Percentiles rank a stretch among this genome's conserved stretches.
Evolutionary conservation across 2,113 vertebrate species (phyloP).

Genomic region (Dromas ardeola): DNA sequence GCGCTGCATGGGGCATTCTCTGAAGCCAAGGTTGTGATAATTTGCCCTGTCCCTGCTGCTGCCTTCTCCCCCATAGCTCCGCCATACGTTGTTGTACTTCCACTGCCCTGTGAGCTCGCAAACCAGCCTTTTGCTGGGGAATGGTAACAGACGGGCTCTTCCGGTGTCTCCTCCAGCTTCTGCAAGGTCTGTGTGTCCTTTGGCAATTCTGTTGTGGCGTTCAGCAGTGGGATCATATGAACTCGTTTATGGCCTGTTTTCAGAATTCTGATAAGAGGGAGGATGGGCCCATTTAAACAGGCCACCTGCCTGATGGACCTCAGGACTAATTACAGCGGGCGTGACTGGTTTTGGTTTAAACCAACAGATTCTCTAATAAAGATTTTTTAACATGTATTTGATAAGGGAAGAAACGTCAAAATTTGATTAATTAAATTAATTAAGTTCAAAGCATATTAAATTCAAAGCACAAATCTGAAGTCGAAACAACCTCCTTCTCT

Average conservation of each 20-base stretch:
- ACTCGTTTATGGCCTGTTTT: not conserved
- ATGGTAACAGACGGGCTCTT: not conserved
- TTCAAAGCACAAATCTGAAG: not conserved
- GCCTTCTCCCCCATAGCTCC: not conserved
- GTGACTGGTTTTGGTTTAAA: not conserved
- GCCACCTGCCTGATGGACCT: not conserved
- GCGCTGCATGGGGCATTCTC: not conserved
- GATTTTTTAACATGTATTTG: not conserved
- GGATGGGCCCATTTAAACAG: not conserved
- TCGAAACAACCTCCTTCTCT: not conserved
- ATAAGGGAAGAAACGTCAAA: not conserved
- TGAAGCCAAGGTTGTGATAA: not conserved
- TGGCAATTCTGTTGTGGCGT: not conserved
- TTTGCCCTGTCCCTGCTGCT: not conserved
- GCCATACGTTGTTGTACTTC: not conserved
- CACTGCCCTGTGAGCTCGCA: not conserved
- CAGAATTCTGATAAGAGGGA: not conserved
- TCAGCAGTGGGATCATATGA: not conserved
- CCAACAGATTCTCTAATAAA: not conserved
- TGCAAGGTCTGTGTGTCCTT: not conserved
- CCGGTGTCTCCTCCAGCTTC: not conserved
- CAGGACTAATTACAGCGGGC: not conserved
- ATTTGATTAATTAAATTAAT: not conserved
- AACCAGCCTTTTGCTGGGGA: not conserved
- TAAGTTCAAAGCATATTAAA: not conserved